These are phyloP conservation scores for Tricholauxania praeusta DNA, from an alignment of 2,888 invertebrate genomes.

Conservation along the genomic window DNA sequence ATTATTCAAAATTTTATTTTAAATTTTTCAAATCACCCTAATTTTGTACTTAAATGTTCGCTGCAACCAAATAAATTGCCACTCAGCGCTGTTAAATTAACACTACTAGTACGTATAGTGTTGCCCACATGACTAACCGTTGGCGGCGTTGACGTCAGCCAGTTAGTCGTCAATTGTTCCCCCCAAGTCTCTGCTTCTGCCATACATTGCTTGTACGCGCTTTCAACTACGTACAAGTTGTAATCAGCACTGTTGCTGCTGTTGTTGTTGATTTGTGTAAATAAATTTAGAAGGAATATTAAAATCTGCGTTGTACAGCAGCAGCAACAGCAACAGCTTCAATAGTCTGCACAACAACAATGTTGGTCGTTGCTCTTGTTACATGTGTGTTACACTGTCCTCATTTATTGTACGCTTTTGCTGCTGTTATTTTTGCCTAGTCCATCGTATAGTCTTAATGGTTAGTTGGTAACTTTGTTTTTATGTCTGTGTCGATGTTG, in stretches of 20 bases:
- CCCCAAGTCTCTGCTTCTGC: too few relatives aligned
- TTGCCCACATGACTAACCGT: neutral
- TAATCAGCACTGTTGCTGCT: neutral
- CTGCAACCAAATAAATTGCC: slow-evolving; percentile 8
- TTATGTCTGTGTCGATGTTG: slow-evolving; percentile 4
- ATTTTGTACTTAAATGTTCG: neutral
- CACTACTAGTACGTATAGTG: neutral
- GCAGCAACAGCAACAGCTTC: slow-evolving; percentile 12
- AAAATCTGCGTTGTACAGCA: neutral
- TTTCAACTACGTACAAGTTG: neutral
- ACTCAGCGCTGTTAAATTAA: slow-evolving; percentile 22
- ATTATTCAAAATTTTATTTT: neutral
- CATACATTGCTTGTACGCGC: neutral
- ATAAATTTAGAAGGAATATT: too few relatives aligned
- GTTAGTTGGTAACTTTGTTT: slow-evolving; percentile 18
- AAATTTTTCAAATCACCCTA: neutral
- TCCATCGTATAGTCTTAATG: neutral
- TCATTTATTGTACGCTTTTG: neutral
- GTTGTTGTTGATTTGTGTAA: too few relatives aligned
- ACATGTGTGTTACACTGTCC: slow-evolving; percentile 29
- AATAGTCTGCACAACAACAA: slow-evolving; percentile 3
- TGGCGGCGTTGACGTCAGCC: too few relatives aligned
- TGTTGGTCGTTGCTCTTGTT: slow-evolving; percentile 27
- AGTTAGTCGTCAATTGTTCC: too few relatives aligned
- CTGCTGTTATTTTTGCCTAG: slow-evolving; percentile 13